Base-by-base conservation (phyloP, 2,797 vertebrate species). In the Falco peregrinus region DNA sequence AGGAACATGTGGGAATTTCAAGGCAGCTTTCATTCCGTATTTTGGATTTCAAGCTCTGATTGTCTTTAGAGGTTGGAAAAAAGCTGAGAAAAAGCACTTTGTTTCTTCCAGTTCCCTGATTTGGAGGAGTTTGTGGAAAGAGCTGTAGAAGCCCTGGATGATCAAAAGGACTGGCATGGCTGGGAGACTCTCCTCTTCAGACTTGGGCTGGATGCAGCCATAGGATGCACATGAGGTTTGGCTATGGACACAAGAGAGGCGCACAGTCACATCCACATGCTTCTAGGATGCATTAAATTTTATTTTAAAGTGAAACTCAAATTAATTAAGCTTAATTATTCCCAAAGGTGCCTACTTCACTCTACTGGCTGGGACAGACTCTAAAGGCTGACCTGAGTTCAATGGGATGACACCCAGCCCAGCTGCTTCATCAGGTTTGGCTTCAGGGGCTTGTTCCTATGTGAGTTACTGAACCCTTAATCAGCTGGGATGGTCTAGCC, bases 251-350 rank as follows among this genome's bases (percentile, higher is more conserved):
- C 4, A 4, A 9, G 16, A 26, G 18, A 77, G 43, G 6, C 13
- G 35, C 16, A 20, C 6, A 22, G 50, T 57, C 83, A 47, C 0
- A 1, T 67, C 48, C 2, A 0, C 1, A 0, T 29, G 31, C 35
- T 68, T 57, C 37, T 31, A 45, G 45, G 51, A 85, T 35, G 25
- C 41, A 60, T 45, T 70, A 59, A 51, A 70, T 87, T 81, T 87
- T 47, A 31, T 63, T 90, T 84, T 13, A 7, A 64, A 76, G 74
- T 26, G 13, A 41, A 74, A 53, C 4, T 28, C 18, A 71, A 48
- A 63, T 75, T 59, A 73, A 47, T 82, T 48, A 10, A 45, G 53
- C 41, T 56, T 11, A 76, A 28, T 70, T 74, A 13, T 18, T 73
- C 56, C 73, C 47, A 68, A 48, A 79, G 51, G 17, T 67, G 16